A percentile compares a stretch with the other conserved stretches of the same genome.
Evolutionary conservation across 2,888 invertebrate genomes (phyloP).

Genomic region (Nebria salina): DNA sequence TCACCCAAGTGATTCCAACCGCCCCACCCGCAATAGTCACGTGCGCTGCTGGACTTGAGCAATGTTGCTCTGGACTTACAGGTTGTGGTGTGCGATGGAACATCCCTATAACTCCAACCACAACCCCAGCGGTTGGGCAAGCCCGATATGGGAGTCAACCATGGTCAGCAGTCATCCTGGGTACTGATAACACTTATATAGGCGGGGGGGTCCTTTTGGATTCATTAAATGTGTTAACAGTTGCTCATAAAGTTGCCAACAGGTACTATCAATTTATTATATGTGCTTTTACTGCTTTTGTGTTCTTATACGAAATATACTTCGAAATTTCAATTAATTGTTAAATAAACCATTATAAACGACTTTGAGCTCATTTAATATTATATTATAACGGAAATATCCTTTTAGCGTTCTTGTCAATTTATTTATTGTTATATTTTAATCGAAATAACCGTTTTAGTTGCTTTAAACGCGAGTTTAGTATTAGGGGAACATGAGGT

Average conservation of each 20-base stretch:
- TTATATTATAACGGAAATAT: too few relatives aligned
- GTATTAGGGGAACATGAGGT: too few relatives aligned
- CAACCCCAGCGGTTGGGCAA: conserved; percentile 32
- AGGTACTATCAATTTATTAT: background rate
- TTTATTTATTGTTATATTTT: too few relatives aligned
- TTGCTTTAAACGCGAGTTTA: too few relatives aligned
- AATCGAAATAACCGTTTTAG: too few relatives aligned
- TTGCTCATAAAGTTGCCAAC: conserved; percentile 69
- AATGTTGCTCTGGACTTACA: conserved; percentile 11
- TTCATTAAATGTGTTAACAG: conserved; percentile 71
- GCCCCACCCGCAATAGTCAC: background rate
- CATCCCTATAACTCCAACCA: conserved; percentile 15
- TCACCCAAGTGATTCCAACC: conserved; percentile 17
- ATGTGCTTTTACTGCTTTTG: too few relatives aligned
- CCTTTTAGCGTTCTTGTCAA: too few relatives aligned
- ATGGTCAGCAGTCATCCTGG: conserved; percentile 42
- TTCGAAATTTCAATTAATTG: too few relatives aligned
- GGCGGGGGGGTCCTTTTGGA: conserved; percentile 76
- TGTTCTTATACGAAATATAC: too few relatives aligned
- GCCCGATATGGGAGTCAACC: conserved; percentile 36
- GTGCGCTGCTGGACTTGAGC: conserved; percentile 16
- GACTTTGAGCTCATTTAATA: too few relatives aligned
- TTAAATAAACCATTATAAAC: background rate
- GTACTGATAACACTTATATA: conserved; percentile 61
- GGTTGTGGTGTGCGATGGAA: conserved; percentile 38